These are phyloP conservation scores for Parasteatoda tepidariorum DNA, from an alignment of 1,140 invertebrate genomes.

Conservation along the genomic window DNA sequence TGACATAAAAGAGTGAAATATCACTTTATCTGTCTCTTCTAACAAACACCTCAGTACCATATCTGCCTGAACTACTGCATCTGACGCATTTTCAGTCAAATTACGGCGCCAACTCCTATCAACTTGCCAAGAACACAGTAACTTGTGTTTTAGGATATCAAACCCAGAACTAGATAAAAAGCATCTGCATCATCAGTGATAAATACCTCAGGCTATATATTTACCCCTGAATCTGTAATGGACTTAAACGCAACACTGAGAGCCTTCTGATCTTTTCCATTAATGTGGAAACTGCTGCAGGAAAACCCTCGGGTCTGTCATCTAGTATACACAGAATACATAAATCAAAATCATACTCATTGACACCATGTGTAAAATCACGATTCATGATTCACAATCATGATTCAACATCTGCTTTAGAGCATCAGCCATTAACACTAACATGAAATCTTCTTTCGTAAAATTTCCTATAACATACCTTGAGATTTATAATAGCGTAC, in stretches of 20 bases:
- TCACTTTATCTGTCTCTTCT: too few species aligned
- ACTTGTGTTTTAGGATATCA: background rate
- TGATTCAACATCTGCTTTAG: background rate
- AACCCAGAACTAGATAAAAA: background rate
- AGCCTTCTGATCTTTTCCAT: background rate
- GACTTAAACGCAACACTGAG: background rate
- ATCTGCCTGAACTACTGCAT: too few species aligned
- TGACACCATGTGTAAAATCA: too few species aligned
- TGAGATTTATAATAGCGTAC: background rate
- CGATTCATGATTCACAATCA: background rate
- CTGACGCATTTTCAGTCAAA: background rate
- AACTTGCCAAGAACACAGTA: background rate
- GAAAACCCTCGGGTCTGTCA: background rate
- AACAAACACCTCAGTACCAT: too few species aligned
- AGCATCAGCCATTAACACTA: background rate
- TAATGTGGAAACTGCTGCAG: background rate
- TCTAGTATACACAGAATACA: background rate
- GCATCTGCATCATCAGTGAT: background rate
- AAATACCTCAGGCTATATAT: background rate
- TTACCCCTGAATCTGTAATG: background rate
- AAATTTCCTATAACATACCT: background rate
- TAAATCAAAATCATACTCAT: background rate
- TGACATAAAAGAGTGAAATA: too few species aligned
- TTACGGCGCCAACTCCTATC: background rate
- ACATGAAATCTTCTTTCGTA: background rate